These are phyloP conservation scores for Euclidia mi DNA, from an alignment of 2,888 invertebrate genomes.

Conservation along the genomic window DNA sequence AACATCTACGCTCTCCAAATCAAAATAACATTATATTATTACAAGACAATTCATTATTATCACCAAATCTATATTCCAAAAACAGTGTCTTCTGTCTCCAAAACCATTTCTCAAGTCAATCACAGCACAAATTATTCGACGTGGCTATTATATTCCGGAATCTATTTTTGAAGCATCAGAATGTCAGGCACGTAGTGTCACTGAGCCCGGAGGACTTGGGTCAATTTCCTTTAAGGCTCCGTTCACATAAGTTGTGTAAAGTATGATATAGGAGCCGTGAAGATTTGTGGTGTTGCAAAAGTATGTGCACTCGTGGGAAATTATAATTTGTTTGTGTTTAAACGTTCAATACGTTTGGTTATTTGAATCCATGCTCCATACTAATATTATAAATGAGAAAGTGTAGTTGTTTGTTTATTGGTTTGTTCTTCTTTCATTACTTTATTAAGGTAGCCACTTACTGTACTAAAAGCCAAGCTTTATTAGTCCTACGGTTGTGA, in stretches of 20 bases:
- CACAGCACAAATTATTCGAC: constrained; percentile 64
- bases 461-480: too few species aligned
- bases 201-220: constrained; percentile 61
- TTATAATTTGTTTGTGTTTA: background rate
- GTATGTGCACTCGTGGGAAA: background rate
- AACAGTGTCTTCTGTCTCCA: constrained; percentile 25
- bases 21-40: background rate
- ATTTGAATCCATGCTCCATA: too few species aligned
- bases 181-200: constrained; percentile 69
- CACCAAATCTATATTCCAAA: constrained; percentile 9
- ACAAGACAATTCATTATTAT: background rate
- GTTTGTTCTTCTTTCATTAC: too few species aligned
- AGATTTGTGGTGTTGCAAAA: constrained; percentile 6
- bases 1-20: too few species aligned
- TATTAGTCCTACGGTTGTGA: too few species aligned
- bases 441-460: too few species aligned
- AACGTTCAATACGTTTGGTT: too few species aligned
- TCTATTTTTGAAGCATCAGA: constrained; percentile 57
- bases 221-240: constrained; percentile 74
- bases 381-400: too few species aligned
- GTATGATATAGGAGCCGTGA: constrained; percentile 2
- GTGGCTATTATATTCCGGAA: constrained; percentile 47
- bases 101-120: constrained; percentile 57
- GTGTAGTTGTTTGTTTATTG: too few species aligned
- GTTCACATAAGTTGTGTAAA: constrained; percentile 33